These are phyloP conservation scores for Agelastica alni DNA, from an alignment of 2,888 invertebrate species.

Conservation along the genomic window DNA sequence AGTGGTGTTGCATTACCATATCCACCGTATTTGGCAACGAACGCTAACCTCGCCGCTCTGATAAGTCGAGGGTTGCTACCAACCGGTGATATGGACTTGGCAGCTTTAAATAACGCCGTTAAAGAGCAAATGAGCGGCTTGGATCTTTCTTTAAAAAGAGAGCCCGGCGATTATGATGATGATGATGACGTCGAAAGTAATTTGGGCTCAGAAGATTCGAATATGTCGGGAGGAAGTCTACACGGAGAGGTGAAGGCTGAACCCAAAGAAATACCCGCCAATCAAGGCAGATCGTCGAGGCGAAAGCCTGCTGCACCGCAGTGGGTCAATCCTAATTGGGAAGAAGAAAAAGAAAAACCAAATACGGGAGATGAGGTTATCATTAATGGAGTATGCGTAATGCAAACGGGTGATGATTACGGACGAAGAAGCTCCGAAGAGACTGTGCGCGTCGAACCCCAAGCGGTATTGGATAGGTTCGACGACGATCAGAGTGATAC, in stretches of 20 bases:
- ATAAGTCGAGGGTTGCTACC: conserved; percentile 71
- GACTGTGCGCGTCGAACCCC: conserved; percentile 77
- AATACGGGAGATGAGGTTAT: conserved; percentile 77
- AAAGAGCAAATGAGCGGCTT: conserved; percentile 79
- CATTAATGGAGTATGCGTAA: conserved; percentile 92
- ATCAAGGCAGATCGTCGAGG: conserved; percentile 64
- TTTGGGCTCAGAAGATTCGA: conserved; percentile 71
- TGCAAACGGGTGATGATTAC: conserved; percentile 83
- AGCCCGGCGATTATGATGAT: conserved; percentile 77
- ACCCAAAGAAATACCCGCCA: conserved; percentile 57
- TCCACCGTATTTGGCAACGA: conserved; percentile 78
- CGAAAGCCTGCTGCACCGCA: conserved; percentile 96
- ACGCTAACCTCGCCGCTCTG: conserved; percentile 75
- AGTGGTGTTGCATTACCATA: conserved; percentile 77
- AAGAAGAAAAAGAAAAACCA: conserved; percentile 67
- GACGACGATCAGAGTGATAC: conserved; percentile 61
- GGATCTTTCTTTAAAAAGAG: conserved; percentile 80
- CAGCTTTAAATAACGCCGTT: conserved; percentile 62
- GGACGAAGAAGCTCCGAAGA: conserved; percentile 64
- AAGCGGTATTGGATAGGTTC: conserved; percentile 69
- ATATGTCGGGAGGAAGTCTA: conserved; percentile 57
- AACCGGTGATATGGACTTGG: conserved; percentile 63
- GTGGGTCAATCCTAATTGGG: conserved; percentile 96
- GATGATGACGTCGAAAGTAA: conserved; percentile 80
- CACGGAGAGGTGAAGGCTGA: conserved; percentile 66